These are phyloP conservation scores for Pycnomerus fuliginosus DNA, from an alignment of 2,888 invertebrate genomes.

Conservation along the genomic window DNA sequence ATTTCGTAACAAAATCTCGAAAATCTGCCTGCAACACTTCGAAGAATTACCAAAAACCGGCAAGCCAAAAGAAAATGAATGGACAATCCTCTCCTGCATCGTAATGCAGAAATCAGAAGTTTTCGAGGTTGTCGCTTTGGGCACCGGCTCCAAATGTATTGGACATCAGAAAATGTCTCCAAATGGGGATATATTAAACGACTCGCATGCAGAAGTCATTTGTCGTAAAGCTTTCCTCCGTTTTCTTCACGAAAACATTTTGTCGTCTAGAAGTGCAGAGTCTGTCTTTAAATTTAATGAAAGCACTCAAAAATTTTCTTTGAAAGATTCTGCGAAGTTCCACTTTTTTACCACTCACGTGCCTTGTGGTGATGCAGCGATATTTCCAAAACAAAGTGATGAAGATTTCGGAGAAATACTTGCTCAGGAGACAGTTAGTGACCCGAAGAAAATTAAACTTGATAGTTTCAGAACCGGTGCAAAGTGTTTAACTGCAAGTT, in stretches of 20 bases:
- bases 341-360: slow-evolving; percentile 85
- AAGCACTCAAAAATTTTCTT: slow-evolving; percentile 1
- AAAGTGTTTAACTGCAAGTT: slow-evolving; percentile 66
- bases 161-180: slow-evolving; percentile 67
- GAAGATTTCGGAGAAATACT: slow-evolving; percentile 38
- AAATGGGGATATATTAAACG: slow-evolving; percentile 74
- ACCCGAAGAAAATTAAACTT: slow-evolving; percentile 34
- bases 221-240: slow-evolving; percentile 79
- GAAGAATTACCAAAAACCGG: slow-evolving; percentile 71
- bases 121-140: slow-evolving; percentile 72
- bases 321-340: slow-evolving; percentile 62
- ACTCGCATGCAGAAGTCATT: slow-evolving; percentile 90
- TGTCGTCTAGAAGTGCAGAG: slow-evolving; percentile 16
- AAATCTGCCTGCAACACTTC: slow-evolving; percentile 63
- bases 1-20: slow-evolving; percentile 54
- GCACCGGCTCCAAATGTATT: slow-evolving; percentile 91
- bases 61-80: slow-evolving; percentile 74
- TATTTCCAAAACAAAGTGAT: slow-evolving; percentile 61
- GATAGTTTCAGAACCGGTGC: slow-evolving; percentile 83
- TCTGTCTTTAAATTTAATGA: slow-evolving; percentile 20
- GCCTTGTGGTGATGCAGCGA: slow-evolving; percentile 94
- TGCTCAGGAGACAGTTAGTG: background rate
- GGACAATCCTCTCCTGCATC: slow-evolving; percentile 82
- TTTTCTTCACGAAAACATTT: slow-evolving; percentile 67
- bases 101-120: slow-evolving; percentile 56